Evolutionary conservation across 2,888 invertebrate species (phyloP), one percentile per base, ranked within the genome.

Genomic region (Sphecodes monilicornis): DNA sequence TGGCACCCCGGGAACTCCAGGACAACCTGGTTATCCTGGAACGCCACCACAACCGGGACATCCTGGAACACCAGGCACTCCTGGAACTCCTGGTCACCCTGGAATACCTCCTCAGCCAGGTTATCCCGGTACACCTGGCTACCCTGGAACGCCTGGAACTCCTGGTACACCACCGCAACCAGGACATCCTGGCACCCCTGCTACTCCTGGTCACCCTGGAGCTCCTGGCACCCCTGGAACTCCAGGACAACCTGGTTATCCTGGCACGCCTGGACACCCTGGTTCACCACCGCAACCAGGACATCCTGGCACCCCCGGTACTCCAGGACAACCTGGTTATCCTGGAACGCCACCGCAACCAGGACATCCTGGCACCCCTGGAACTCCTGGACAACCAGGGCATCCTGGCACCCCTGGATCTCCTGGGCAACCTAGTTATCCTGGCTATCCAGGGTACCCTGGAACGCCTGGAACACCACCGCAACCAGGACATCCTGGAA

Each of bases 191-290:
- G n/a, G n/a, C n/a, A n/a, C n/a, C n/a, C n/a, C 91, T 0, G 90
- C 87, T 4, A 32, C 22, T 1, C 88, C 88, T 39, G 88, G 90
- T n/a, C 72, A n/a, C 0, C 91, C 90, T 22, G 88, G 76, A 3
- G 29, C 1, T 0, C 77, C n/a, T n/a, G n/a, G n/a, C n/a, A n/a
- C n/a, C n/a, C n/a, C n/a, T n/a, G n/a, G n/a, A n/a, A n/a, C n/a
- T n/a, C n/a, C n/a, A n/a, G n/a, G n/a, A n/a, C n/a, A 82, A 39
- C 88, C 91, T 6, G 92, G 91, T 0, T 60, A 60, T n/a, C 90
- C 92, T n/a, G n/a, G n/a, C n/a, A n/a, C n/a, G n/a, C n/a, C n/a
- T n/a, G n/a, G n/a, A n/a, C n/a, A n/a, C n/a, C n/a, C n/a, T n/a
- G n/a, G n/a, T n/a, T n/a, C n/a, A n/a, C n/a, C n/a, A n/a, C 39